Percentiles rank a stretch among this genome's conserved stretches.
Conservation (phyloP, 2,797 vertebrate species). For the Parauchenoglanis ngamensis region DNA sequence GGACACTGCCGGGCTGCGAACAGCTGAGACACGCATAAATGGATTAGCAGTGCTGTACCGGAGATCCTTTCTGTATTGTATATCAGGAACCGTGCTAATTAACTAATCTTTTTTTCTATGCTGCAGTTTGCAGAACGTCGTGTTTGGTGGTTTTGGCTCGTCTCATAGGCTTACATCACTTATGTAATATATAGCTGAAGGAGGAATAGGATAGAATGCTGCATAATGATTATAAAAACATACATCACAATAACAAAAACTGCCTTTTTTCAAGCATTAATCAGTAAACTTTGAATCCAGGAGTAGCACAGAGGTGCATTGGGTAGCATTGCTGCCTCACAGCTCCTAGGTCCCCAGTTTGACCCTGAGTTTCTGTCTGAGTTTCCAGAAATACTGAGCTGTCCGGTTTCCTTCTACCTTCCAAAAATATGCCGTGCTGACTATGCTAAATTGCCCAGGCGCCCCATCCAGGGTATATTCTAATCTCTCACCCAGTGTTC, state of each 20-base stretch:
- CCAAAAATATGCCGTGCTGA: not conserved
- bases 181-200: not conserved
- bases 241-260: not conserved
- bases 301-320: not conserved
- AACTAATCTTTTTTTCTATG: slow-evolving; percentile 24
- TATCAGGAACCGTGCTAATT: slow-evolving; percentile 42
- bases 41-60: slow-evolving; percentile 40
- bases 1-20: slow-evolving; percentile 34
- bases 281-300: not conserved
- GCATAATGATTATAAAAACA: not conserved
- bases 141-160: not conserved
- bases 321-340: not conserved
- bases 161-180: not conserved
- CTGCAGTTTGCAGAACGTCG: not conserved
- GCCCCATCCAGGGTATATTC: not conserved
- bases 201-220: not conserved
- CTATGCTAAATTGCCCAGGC: not conserved
- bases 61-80: slow-evolving; percentile 38
- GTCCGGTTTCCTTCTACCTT: not conserved
- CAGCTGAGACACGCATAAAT: slow-evolving; percentile 46
- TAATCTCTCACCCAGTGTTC: not conserved
- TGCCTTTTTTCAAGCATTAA: not conserved
- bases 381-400: not conserved
- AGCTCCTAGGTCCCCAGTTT: not conserved
- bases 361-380: not conserved